Base-by-base conservation (phyloP, 92 coral and sea anemone species). In the Siderastrea radians region DNA sequence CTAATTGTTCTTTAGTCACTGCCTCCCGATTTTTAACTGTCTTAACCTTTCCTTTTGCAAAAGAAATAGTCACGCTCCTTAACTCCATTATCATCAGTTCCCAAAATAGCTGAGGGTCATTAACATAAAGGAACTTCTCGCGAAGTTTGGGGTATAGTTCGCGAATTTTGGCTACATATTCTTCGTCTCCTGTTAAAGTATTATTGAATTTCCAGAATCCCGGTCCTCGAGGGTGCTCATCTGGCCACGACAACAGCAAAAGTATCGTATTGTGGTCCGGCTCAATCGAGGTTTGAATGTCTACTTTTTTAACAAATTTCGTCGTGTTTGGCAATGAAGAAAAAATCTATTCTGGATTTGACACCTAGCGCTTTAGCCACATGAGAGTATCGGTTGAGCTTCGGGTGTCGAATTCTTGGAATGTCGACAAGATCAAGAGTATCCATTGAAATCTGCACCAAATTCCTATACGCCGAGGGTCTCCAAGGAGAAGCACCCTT, bases 341-440 rank as follows among this genome's bases (percentile, higher is more conserved):
- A 77, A 60, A 54, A 77, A 57, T 77, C 54, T 9, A 77, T 77
- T 57, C 81, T 57, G 53, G 67, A 49, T 58, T 76, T 58, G 5
- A 73, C 45, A 2, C 45, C 15, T 57, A 57, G 57, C 7, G 71
- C 70, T n/a, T 78, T 78, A 6, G 82, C 61, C 44, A 2, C 55
- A 14, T 61, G 60, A 3, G 82, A 61, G 57, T 0, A 61, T 46
- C 5, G 44, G 58, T 4, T 15, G 8, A 64, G 60, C 48, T 49
- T 79, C 9, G 61, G 73, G 12, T 79, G 71, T 1, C 61, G 58
- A 2, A 16, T 8, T 64, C 83, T 79, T 63, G 49, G 73, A 47
- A 64, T 49, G 14, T 62, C 73, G 2, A 48, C 48, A 17, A 63
- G 73, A 12, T 79, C 79, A 49, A 57, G 38, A 2, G 1, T 55